A percentile compares a stretch with the other conserved stretches of the same genome.
phyloP scores from a whole-genome alignment of 2,113 vertebrate genomes.

The Hyla sarda region DNA sequence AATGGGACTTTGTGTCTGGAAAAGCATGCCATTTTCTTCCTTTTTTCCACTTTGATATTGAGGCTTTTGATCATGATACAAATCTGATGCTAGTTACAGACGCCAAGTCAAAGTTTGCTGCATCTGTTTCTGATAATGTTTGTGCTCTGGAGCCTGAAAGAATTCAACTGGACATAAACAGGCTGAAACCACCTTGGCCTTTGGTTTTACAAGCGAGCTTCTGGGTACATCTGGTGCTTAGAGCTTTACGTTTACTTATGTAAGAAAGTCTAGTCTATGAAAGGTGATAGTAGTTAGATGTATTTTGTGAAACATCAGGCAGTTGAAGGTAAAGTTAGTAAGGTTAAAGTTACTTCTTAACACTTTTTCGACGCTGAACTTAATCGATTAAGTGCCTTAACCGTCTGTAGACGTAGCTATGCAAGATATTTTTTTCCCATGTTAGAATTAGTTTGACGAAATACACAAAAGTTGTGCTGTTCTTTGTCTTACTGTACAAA shows the following conservation, averaged over 20 bases:
- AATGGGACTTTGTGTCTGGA: conserved; percentile 33
- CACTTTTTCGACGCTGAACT: conserved; percentile 73
- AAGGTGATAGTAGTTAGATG: conserved; percentile 70
- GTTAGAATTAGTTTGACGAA: conserved; percentile 71
- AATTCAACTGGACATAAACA: conserved; percentile 13
- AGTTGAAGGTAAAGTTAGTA: conserved; percentile 68
- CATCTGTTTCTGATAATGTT: conserved; percentile 35
- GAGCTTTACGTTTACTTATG: conserved; percentile 49
- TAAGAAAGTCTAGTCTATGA: conserved; percentile 61
- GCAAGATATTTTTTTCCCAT: conserved; percentile 84
- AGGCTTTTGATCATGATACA: conserved; percentile 46
- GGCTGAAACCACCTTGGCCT: conserved; percentile 13
- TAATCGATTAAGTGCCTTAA: conserved; percentile 90
- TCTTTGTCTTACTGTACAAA: conserved; percentile 73
- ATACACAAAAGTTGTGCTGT: conserved; percentile 70
- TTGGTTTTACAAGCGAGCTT: conserved; percentile 29
- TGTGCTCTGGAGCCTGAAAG: conserved; percentile 36
- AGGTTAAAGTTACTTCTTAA: conserved; percentile 57
- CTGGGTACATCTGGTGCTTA: conserved; percentile 18
- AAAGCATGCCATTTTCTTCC: conserved; percentile 37
- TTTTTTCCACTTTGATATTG: conserved; percentile 19
- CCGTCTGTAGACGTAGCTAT: conserved; percentile 95
- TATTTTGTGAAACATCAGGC: conserved; percentile 75
- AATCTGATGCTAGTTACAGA: conserved; percentile 42
- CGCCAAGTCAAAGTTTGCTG: conserved; percentile 41